phyloP scores from a whole-genome alignment of 2,113 vertebrate species.

The Eclectus roratus region DNA sequence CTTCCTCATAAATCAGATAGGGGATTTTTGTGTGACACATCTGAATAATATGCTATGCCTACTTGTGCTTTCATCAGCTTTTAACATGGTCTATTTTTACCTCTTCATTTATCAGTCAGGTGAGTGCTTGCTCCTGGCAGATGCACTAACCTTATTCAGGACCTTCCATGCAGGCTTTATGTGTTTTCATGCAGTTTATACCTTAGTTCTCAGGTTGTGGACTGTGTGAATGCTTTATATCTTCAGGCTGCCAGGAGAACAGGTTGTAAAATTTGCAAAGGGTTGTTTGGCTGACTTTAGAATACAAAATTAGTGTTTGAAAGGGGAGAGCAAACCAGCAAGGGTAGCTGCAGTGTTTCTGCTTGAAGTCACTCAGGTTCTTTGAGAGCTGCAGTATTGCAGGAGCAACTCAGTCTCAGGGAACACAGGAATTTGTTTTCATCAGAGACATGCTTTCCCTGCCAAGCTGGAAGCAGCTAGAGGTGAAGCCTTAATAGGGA shows the following conservation, averaged over 20 bases:
- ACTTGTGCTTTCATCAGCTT: neutral
- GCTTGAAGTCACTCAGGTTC: neutral
- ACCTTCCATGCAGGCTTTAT: neutral
- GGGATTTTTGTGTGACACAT: neutral
- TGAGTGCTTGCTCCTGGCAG: neutral
- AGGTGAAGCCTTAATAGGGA: constrained; percentile 1
- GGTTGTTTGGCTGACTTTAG: neutral
- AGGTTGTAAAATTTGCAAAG: neutral
- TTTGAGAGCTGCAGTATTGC: neutral
- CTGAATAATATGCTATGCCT: neutral
- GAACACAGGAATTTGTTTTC: constrained; percentile 20
- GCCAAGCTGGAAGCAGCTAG: constrained; percentile 29
- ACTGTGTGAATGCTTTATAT: neutral
- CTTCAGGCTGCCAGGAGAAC: neutral
- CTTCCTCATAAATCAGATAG: neutral
- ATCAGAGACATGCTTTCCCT: neutral
- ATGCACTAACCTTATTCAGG: neutral
- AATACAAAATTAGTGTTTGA: neutral
- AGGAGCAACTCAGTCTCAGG: constrained; percentile 2
- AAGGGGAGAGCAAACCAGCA: neutral
- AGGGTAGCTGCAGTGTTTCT: neutral
- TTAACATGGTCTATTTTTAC: neutral
- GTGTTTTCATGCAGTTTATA: neutral
- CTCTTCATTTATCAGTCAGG: neutral
- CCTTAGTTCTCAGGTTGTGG: neutral